Base-by-base conservation (phyloP, 2,888 invertebrate genomes). In the Brachypterus glaber region DNA sequence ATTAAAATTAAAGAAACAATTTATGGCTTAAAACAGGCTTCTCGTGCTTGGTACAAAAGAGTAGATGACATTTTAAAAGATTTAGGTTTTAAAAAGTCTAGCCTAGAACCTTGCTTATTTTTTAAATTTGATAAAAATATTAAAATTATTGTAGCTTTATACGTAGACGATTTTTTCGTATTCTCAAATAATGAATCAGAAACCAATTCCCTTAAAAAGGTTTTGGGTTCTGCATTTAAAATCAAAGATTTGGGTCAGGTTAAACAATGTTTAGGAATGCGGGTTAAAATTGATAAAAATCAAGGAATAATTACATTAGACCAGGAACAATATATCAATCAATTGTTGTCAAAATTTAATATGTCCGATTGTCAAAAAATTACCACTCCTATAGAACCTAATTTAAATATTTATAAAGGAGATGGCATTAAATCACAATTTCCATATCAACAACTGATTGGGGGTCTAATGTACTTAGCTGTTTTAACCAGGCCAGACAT, bases 391-490 rank as follows among this genome's bases (percentile, higher is more conserved):
- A 38, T 52, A 9, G 48, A 51, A n/a, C n/a, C n/a, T 15, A 37
- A 40, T n/a, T 17, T 35, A 31, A 32, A 39, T 33, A 17, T 43
- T 18, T 25, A 32, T 12, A 34, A 29, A 15, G 21, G 7, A 27
- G 15, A 39, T n/a, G 16, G 18, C 15, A 18, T 16, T 18, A 29
- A 15, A n/a, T n/a, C n/a, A n/a, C n/a, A n/a, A n/a, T n/a, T n/a
- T n/a, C n/a, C n/a, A n/a, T 49, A 49, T 42, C 49, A 44, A 30
- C 17, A 48, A 31, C 33, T 50, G 4, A 44, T 51, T 26, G 50
- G 52, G 3, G 44, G 46, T 38, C 34, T 46, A 12, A 50, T 50
- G 50, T 52, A 48, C 36, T 35, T 52, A 15, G n/a, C n/a, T n/a
- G n/a, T n/a, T n/a, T n/a, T n/a, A n/a, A n/a, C n/a, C n/a, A n/a